phyloP scores from a whole-genome alignment of 2,888 invertebrate genomes.

The Cephalotes varians region DNA sequence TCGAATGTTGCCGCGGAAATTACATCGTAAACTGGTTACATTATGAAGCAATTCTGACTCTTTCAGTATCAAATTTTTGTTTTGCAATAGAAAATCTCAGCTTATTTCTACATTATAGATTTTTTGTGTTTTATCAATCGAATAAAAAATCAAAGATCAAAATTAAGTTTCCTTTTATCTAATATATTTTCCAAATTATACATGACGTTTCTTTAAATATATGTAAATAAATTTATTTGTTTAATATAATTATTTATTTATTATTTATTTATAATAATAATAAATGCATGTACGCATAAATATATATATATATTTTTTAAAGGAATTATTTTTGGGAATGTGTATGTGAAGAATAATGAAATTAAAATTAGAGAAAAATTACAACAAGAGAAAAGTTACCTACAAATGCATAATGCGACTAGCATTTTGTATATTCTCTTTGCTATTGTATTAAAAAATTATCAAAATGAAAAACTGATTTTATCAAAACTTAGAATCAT shows the following conservation, averaged over 20 bases:
- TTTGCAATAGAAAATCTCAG: background rate
- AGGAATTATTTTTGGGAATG: background rate
- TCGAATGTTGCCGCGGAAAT: slow-evolving; percentile 1
- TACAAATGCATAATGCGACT: background rate
- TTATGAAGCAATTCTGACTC: background rate
- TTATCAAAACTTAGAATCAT: background rate
- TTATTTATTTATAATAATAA: background rate
- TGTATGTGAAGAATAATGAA: background rate
- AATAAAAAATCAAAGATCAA: background rate
- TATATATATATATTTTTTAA: background rate
- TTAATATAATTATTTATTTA: background rate
- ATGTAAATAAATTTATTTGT: background rate
- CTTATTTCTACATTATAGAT: background rate
- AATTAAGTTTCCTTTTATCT: background rate
- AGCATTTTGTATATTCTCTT: background rate
- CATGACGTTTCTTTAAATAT: background rate
- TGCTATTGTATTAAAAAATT: background rate
- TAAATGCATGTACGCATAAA: background rate
- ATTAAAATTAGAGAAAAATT: background rate
- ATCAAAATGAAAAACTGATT: background rate
- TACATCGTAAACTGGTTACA: background rate
- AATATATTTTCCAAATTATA: background rate
- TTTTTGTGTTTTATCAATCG: background rate
- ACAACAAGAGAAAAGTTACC: background rate
- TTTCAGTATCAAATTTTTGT: background rate